These are phyloP conservation scores for Dynastes tityus DNA, from an alignment of 2,888 invertebrate genomes.

Conservation along the genomic window DNA sequence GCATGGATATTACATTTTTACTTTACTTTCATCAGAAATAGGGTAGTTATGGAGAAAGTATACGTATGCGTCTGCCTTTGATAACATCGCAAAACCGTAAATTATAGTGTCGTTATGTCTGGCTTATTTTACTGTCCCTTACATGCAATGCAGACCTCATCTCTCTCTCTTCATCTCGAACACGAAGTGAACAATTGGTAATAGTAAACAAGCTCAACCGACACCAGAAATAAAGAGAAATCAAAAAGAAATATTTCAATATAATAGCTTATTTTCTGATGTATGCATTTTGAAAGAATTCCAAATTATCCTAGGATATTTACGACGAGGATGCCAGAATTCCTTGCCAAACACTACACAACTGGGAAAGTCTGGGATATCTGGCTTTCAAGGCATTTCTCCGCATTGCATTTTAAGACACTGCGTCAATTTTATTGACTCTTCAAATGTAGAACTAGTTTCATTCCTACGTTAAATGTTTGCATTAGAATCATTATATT, in stretches of 20 bases:
- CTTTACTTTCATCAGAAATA: too few species aligned
- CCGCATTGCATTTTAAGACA: slow-evolving; percentile 12
- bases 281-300: slow-evolving; percentile 45
- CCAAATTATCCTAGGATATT: slow-evolving; percentile 40
- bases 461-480: not conserved
- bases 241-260: slow-evolving; percentile 30
- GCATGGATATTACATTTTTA: too few species aligned
- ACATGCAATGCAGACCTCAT: too few species aligned
- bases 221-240: not conserved
- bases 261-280: slow-evolving; percentile 42
- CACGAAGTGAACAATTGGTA: too few species aligned
- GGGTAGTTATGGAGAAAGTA: too few species aligned
- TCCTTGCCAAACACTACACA: slow-evolving; percentile 46
- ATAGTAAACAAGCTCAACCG: not conserved
- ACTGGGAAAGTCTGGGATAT: slow-evolving; percentile 20
- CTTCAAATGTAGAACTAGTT: not conserved
- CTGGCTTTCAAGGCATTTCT: not conserved
- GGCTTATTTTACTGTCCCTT: too few species aligned
- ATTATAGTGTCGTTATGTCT: too few species aligned
- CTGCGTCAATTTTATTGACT: not conserved
- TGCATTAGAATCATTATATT: too few species aligned
- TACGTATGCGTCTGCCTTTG: too few species aligned
- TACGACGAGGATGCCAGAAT: slow-evolving; percentile 24
- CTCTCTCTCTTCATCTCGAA: too few species aligned
- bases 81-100: too few species aligned